A percentile compares a stretch with the other conserved stretches of the same genome.
phyloP scores from a whole-genome alignment of 2,888 invertebrate genomes.

The Neoscelio sp. region DNA sequence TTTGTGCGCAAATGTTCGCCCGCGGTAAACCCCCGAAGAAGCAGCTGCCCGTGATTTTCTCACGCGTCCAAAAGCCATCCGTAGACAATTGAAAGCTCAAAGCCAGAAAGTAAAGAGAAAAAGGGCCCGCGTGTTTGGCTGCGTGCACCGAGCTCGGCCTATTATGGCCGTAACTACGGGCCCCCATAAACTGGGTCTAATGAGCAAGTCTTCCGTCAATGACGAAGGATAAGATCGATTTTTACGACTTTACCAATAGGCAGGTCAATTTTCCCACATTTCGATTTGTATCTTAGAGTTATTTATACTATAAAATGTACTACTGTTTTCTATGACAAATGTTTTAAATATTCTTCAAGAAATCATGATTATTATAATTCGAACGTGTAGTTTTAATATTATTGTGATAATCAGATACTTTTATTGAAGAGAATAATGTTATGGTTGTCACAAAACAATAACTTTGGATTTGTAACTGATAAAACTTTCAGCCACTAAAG shows the following conservation, averaged over 20 bases:
- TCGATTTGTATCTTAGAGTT: no score
- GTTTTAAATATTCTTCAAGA: no score
- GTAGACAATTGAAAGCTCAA: slow-evolving; percentile 79
- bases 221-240: slow-evolving; percentile 30
- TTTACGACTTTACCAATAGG: slow-evolving; percentile 18
- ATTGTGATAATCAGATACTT: no score
- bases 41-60: slow-evolving; percentile 82
- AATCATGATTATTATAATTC: no score
- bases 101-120: slow-evolving; percentile 62
- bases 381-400: no score
- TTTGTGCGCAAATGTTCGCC: slow-evolving; percentile 57
- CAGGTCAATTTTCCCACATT: no score
- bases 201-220: slow-evolving; percentile 51
- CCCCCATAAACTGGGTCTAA: slow-evolving; percentile 57
- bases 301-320: no score
- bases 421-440: no score
- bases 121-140: slow-evolving; percentile 52
- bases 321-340: no score
- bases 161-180: slow-evolving; percentile 53
- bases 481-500: no score
- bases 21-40: slow-evolving; percentile 63
- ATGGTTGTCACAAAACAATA: no score
- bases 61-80: slow-evolving; percentile 82
- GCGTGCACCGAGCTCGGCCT: slow-evolving; percentile 26
- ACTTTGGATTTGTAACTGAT: no score